Conservation (phyloP, 2,797 vertebrate species). For the Mormyrus hasselquistii region DNA sequence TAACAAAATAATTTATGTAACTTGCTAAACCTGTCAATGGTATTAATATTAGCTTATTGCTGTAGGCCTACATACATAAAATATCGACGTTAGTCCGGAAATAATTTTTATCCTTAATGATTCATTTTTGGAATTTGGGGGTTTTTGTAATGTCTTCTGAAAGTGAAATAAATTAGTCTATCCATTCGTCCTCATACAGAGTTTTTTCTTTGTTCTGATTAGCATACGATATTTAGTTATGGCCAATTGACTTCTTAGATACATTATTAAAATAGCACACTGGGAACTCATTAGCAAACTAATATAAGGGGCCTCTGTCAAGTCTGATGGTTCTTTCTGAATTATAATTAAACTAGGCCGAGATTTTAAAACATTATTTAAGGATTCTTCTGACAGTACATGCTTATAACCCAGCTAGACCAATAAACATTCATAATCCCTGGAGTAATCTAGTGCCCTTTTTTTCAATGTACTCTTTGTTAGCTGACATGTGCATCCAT, state of each 20-base stretch:
- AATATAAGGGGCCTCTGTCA: slow-evolving; percentile 48
- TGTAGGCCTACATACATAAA: background rate
- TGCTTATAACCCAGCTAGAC: background rate
- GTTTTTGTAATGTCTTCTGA: background rate
- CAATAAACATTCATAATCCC: background rate
- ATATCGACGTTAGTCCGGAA: background rate
- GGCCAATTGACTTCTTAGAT: slow-evolving; percentile 66
- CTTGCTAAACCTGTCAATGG: background rate
- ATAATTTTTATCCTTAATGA: background rate
- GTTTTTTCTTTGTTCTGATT: slow-evolving; percentile 48
- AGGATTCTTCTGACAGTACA: background rate
- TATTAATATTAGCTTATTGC: background rate
- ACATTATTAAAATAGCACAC: slow-evolving; percentile 61
- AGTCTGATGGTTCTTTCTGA: slow-evolving; percentile 47
- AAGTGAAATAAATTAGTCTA: slow-evolving; percentile 16
- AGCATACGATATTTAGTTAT: slow-evolving; percentile 68
- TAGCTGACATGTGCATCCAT: slow-evolving; percentile 66
- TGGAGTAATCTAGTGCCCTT: background rate
- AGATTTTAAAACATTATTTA: background rate
- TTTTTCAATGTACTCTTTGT: background rate
- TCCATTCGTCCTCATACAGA: background rate
- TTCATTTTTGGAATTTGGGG: slow-evolving; percentile 1
- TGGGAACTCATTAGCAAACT: slow-evolving; percentile 62
- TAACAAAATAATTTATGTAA: background rate
- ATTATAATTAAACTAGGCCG: slow-evolving; percentile 37